Evolutionary conservation across 1,140 invertebrate genomes (phyloP), one percentile per base, ranked within the genome.

Genomic region (Cydia pomonella): DNA sequence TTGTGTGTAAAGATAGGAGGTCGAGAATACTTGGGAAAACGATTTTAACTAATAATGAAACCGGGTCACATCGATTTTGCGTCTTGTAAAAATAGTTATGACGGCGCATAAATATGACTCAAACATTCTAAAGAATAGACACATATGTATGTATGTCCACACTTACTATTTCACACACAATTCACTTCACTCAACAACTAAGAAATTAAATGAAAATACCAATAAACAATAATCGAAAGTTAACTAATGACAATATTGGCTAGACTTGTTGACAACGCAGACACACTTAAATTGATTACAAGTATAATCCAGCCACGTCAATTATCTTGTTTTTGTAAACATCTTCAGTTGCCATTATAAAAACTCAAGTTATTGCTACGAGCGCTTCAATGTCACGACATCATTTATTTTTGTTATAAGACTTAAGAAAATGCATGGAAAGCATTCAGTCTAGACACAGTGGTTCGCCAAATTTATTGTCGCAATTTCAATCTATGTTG

Each of bases 251-350:
- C 16, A n/a, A 50, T 50, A 18, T 6, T 50, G 16, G n/a, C 16
- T 44, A 16, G 41, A 50, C 47, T 50, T 50, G n/a, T 18, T 50
- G 10, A 50, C 47, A 50, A 12, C 13, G 3, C 41, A 44, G 41
- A 44, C 12, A 3, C 41, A 44, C 16, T 18, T 50, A 2, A 5
- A 50, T 50, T n/a, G n/a, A 59, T 23, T 23, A 59, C 53, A 59
- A 59, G 9, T 3, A 10, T 59, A 23, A 21, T 5, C 53, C 18
- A 12, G 53, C n/a, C 1, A 59, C 9, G 21, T 59, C n/a, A 59
- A 59, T 59, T 23, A 10, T 23, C 21, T 59, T 59, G 53, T 59
- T 59, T 59, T 59, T 59, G 53, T 59, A 12, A 23, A 59, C 53
- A 59, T 59, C 47, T 50, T n/a, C 47, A 21, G 18, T 59, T 9